Conservation (phyloP, 2,797 vertebrate genomes). For the Enteromius anoplus region DNA sequence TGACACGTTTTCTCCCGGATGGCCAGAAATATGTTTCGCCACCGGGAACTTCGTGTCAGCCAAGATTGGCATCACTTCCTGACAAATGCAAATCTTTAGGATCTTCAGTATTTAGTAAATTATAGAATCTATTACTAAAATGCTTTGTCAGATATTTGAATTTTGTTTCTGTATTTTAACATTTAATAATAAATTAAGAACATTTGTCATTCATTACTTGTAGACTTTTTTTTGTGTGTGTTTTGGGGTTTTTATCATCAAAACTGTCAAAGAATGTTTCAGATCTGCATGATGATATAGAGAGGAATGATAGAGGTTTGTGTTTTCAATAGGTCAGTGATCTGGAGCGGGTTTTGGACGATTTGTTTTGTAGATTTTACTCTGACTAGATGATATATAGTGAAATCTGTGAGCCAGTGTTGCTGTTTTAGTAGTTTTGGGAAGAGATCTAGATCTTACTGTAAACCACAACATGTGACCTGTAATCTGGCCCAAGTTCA, state of each 20-base stretch:
- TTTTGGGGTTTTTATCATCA: neutral
- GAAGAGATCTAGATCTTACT: neutral
- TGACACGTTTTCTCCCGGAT: slow-evolving; percentile 99
- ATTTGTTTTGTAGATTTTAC: neutral
- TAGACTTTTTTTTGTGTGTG: neutral
- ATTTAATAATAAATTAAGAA: slow-evolving; percentile 19
- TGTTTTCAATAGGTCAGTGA: neutral
- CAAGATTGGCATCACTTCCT: slow-evolving; percentile 77
- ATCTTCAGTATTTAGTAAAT: neutral
- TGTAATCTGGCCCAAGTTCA: neutral
- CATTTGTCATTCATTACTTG: neutral
- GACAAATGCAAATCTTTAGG: neutral
- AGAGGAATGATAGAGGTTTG: neutral
- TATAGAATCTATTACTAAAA: neutral
- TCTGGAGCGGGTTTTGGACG: neutral
- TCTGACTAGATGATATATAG: neutral
- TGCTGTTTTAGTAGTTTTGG: slow-evolving; percentile 4
- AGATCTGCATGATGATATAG: neutral
- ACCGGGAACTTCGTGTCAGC: slow-evolving; percentile 97
- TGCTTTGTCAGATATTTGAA: neutral
- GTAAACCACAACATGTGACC: slow-evolving; percentile 6
- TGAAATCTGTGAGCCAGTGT: neutral
- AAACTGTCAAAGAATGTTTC: neutral
- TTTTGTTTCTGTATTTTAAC: neutral
- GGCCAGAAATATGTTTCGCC: slow-evolving; percentile 80